These are phyloP conservation scores for Notodonta dromedarius DNA, from an alignment of 2,888 invertebrate species.

Conservation along the genomic window DNA sequence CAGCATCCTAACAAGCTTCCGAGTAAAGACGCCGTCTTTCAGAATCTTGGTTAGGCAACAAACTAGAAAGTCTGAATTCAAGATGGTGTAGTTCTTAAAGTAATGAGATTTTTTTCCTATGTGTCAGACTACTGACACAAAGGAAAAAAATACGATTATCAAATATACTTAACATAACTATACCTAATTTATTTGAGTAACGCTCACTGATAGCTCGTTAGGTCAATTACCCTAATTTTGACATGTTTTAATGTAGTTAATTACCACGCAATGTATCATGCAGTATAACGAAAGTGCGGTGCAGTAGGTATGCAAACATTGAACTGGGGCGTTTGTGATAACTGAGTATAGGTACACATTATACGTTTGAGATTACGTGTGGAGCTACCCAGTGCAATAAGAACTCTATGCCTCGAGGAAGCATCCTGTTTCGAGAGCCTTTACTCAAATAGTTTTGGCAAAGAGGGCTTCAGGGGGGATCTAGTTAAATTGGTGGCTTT, in stretches of 20 bases:
- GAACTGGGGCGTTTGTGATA: slow-evolving; percentile 13
- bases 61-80: too few relatives aligned
- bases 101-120: too few relatives aligned
- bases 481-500: slow-evolving; percentile 48
- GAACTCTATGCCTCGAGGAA: slow-evolving; percentile 32
- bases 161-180: too few relatives aligned
- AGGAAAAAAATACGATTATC: too few relatives aligned
- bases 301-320: not conserved
- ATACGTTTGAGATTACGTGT: slow-evolving; percentile 9
- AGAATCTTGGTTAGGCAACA: too few relatives aligned
- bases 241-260: not conserved
- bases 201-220: too few relatives aligned
- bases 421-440: slow-evolving; percentile 27
- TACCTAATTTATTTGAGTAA: too few relatives aligned
- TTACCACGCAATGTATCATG: not conserved
- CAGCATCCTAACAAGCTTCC: too few relatives aligned
- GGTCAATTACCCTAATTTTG: not conserved
- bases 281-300: not conserved
- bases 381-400: slow-evolving; percentile 29
- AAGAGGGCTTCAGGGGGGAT: slow-evolving; percentile 36
- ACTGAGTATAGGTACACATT: slow-evolving; percentile 15
- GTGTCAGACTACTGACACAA: too few relatives aligned
- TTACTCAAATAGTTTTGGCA: slow-evolving; percentile 33
- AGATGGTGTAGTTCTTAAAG: too few relatives aligned
- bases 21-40: too few relatives aligned